A percentile compares a stretch with the other conserved stretches of the same genome.
These are phyloP conservation scores for Ploceus nigricollis DNA, from an alignment of 2,113 vertebrate genomes.

Conservation along the genomic window DNA sequence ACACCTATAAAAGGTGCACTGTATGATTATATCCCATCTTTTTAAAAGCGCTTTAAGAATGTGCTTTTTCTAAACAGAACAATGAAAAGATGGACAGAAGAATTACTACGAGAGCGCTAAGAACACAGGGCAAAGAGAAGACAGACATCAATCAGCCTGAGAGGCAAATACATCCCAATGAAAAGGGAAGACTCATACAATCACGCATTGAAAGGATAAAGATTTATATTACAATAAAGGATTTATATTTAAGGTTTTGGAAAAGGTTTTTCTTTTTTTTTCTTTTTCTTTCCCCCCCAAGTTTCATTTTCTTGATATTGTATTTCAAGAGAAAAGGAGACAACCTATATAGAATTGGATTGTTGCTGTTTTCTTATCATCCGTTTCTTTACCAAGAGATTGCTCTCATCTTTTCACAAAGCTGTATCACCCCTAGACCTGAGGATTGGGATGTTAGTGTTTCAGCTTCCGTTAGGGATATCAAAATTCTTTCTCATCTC, in stretches of 20 bases:
- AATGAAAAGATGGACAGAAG: constrained; percentile 63
- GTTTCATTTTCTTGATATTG: constrained; percentile 57
- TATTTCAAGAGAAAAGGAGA: constrained; percentile 58
- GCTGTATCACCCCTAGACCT: constrained; percentile 25
- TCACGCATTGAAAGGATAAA: constrained; percentile 43
- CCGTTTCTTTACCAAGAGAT: constrained; percentile 40
- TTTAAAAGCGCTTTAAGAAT: constrained; percentile 35
- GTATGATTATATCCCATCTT: constrained; percentile 39
- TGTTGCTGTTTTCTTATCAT: constrained; percentile 58
- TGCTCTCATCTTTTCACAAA: constrained; percentile 66
- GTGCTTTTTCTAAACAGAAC: constrained; percentile 49
- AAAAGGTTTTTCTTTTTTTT: background rate
- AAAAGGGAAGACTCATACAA: constrained; percentile 47
- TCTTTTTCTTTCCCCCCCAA: fast-evolving
- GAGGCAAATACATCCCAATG: constrained; percentile 47
- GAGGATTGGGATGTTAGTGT: constrained; percentile 4
- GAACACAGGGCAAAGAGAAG: constrained; percentile 54
- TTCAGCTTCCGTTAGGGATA: constrained; percentile 5
- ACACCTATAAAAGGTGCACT: background rate
- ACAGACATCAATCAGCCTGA: constrained; percentile 63
- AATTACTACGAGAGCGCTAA: background rate
- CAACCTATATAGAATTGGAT: constrained; percentile 39
- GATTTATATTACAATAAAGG: constrained; percentile 67
- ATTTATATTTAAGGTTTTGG: constrained; percentile 49
- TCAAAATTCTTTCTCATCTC: constrained; percentile 18